Evolutionary conservation across 2,888 invertebrate genomes (phyloP).

Genomic region (Agrochola lychnidis): DNA sequence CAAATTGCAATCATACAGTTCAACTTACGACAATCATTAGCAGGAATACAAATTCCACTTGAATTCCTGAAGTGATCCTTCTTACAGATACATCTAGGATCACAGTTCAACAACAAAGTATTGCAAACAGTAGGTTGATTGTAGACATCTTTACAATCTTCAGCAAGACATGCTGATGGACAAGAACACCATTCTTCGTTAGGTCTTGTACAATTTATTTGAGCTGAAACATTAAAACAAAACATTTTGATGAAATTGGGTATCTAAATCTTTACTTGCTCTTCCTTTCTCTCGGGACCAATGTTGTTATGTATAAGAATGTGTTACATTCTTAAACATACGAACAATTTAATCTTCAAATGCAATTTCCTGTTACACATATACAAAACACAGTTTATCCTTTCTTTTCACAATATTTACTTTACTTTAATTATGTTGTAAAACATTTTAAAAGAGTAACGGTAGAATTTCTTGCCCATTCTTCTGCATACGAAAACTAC

Average conservation of each 20-base stretch:
- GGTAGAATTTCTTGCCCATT: too few relatives aligned
- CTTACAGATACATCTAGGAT: slow-evolving; percentile 73
- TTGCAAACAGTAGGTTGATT: slow-evolving; percentile 67
- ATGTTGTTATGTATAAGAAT: neutral
- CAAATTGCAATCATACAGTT: neutral
- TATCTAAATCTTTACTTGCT: neutral
- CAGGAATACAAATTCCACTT: slow-evolving; percentile 23
- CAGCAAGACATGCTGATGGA: slow-evolving; percentile 69
- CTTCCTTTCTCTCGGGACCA: too few relatives aligned
- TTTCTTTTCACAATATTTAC: neutral
- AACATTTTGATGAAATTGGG: neutral
- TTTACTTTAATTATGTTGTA: neutral
- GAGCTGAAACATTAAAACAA: slow-evolving; percentile 62
- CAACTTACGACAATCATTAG: slow-evolving; percentile 42
- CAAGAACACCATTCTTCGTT: slow-evolving; percentile 73
- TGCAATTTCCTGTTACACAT: neutral
- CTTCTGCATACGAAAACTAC: too few relatives aligned
- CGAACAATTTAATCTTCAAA: neutral
- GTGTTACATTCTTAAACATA: neutral
- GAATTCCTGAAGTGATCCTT: slow-evolving; percentile 70
- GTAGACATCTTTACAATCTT: slow-evolving; percentile 70
- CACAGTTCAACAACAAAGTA: slow-evolving; percentile 71
- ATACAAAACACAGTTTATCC: neutral
- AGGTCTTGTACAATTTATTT: slow-evolving; percentile 71
- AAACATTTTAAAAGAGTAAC: too few relatives aligned